A percentile compares a stretch with the other conserved stretches of the same genome.
phyloP scores from a whole-genome alignment of 2,113 vertebrate species.

The Pseudorectes ferrugineus region DNA sequence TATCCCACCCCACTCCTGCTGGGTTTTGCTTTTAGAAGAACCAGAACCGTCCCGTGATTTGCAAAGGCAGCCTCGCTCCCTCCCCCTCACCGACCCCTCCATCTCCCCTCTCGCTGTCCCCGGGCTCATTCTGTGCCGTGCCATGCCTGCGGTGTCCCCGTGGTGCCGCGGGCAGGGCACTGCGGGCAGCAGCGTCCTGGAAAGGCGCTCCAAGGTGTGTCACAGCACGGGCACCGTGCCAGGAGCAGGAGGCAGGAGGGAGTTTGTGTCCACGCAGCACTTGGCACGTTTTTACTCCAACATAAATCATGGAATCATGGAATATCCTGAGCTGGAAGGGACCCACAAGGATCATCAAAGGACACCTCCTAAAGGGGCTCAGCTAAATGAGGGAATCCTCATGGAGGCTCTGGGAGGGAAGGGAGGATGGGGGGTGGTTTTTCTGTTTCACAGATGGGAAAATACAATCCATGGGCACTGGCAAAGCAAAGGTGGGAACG shows the following conservation, averaged over 20 bases:
- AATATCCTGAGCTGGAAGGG: neutral
- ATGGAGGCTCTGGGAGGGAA: neutral
- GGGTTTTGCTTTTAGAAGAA: neutral
- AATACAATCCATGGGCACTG: neutral
- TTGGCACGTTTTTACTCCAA: neutral
- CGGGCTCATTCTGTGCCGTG: fast-evolving
- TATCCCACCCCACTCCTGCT: neutral
- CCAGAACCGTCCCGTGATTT: neutral
- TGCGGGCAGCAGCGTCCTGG: fast-evolving
- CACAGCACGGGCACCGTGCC: neutral
- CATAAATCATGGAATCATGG: neutral
- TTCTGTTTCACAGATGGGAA: neutral
- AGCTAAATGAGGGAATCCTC: neutral
- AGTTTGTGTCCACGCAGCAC: neutral
- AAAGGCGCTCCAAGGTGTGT: neutral
- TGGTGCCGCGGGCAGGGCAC: neutral
- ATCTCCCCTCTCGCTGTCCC: neutral
- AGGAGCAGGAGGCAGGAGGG: neutral
- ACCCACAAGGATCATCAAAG: neutral
- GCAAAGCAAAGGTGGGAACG: neutral
- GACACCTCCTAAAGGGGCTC: neutral
- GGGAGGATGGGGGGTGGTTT: fast-evolving
- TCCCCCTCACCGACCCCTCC: neutral
- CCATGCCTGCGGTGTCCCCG: fast-evolving
- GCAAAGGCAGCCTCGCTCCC: neutral